Percentiles rank a stretch among this genome's conserved stretches.
Conservation (phyloP, 2,888 invertebrate species). For the Odiellus spinosus region DNA sequence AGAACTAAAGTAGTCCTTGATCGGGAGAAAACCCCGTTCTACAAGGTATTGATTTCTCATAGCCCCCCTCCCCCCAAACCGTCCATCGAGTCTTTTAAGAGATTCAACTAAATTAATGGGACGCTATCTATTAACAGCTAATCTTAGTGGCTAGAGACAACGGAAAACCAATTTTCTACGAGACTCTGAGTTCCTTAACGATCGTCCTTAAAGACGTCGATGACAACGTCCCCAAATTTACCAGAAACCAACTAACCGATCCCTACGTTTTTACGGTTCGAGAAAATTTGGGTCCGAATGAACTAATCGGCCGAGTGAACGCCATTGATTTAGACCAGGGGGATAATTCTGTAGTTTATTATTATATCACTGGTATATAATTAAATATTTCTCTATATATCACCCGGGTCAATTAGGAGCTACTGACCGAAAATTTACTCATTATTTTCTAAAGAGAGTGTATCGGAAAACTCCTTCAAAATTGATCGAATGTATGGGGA, state of each 20-base stretch:
- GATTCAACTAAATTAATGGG: too few species aligned
- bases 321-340: conserved; percentile 62
- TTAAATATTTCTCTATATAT: neutral
- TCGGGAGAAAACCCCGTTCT: conserved; percentile 50
- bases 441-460: conserved; percentile 34
- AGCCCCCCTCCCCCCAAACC: too few species aligned
- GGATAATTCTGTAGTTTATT: conserved; percentile 63
- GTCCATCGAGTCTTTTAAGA: too few species aligned
- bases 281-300: conserved; percentile 47
- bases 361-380: conserved; percentile 29
- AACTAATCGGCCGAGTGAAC: conserved; percentile 43
- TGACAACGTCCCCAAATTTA: conserved; percentile 63
- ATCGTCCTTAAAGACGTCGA: conserved; percentile 61
- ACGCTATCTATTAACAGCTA: conserved; percentile 36
- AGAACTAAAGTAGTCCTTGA: conserved; percentile 62
- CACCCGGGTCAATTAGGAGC: neutral
- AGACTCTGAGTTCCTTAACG: conserved; percentile 54
- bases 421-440: neutral
- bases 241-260: conserved; percentile 23
- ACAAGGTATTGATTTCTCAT: conserved; percentile 42
- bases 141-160: conserved; percentile 67
- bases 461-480: conserved; percentile 56
- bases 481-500: conserved; percentile 65
- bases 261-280: conserved; percentile 50
- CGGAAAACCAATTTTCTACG: conserved; percentile 61